Evolutionary conservation across 2,888 invertebrate genomes (phyloP).

Genomic region (Griposia aprilina): DNA sequence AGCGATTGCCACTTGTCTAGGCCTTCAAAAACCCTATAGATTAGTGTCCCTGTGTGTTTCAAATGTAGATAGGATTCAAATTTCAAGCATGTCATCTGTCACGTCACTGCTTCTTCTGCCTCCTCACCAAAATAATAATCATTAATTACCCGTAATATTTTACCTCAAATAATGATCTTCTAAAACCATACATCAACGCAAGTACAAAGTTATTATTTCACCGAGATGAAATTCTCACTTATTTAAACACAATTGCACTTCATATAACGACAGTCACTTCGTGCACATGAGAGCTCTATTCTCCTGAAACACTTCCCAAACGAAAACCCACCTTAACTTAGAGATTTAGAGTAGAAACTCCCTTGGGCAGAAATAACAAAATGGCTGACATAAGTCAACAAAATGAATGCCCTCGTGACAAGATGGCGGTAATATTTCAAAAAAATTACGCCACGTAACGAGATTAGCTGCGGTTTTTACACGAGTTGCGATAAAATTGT

Average conservation of each 20-base stretch:
- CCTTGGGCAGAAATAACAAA: slow-evolving; percentile 36
- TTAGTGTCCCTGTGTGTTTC: not conserved
- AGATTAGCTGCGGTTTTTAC: slow-evolving; percentile 76
- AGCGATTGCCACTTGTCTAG: too few species aligned
- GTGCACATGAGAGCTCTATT: slow-evolving; percentile 58
- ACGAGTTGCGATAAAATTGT: slow-evolving; percentile 65
- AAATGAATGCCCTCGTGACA: slow-evolving; percentile 77
- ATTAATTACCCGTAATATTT: not conserved
- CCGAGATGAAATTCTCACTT: slow-evolving; percentile 59
- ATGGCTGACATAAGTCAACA: slow-evolving; percentile 73
- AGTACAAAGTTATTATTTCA: slow-evolving; percentile 47
- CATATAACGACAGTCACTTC: slow-evolving; percentile 59
- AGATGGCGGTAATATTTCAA: slow-evolving; percentile 79
- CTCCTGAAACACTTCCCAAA: slow-evolving; percentile 13
- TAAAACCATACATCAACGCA: slow-evolving; percentile 12
- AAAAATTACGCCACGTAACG: slow-evolving; percentile 77
- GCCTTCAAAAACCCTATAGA: too few species aligned
- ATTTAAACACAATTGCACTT: slow-evolving; percentile 65
- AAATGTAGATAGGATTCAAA: too few species aligned
- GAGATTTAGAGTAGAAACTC: slow-evolving; percentile 33
- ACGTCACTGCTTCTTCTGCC: not conserved
- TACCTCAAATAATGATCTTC: not conserved
- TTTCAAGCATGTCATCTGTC: not conserved
- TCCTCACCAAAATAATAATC: not conserved
- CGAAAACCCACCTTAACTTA: slow-evolving; percentile 24